phyloP scores from a whole-genome alignment of 1,140 invertebrate genomes.

The Argopecten irradians region DNA sequence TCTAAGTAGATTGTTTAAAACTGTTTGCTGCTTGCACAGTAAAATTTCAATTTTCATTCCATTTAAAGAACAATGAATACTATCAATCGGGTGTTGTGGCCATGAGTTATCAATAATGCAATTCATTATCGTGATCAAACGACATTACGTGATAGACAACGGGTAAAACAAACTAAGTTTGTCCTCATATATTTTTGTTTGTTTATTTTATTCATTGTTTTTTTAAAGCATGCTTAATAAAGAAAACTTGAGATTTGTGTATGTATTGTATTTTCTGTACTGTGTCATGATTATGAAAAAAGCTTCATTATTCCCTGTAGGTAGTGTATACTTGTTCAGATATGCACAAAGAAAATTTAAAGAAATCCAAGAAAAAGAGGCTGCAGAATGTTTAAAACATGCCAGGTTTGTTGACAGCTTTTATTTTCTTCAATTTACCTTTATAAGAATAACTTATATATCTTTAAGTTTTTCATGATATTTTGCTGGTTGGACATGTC shows the following conservation, averaged over 20 bases:
- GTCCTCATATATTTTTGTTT: background rate
- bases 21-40: too few relatives aligned
- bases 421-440: background rate
- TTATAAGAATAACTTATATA: background rate
- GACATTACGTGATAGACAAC: too few relatives aligned
- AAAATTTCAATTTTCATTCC: too few relatives aligned
- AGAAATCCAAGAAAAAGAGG: constrained; percentile 90
- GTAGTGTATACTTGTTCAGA: constrained; percentile 61
- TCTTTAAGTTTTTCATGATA: too few relatives aligned
- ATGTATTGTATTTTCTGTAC: background rate
- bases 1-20: background rate
- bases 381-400: constrained; percentile 84
- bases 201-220: background rate
- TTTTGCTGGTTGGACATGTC: too few relatives aligned
- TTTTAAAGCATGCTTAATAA: background rate
- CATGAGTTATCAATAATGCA: too few relatives aligned
- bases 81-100: too few relatives aligned
- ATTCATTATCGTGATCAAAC: too few relatives aligned
- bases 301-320: constrained; percentile 48
- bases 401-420: constrained; percentile 60
- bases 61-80: too few relatives aligned
- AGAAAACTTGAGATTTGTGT: background rate
- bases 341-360: constrained; percentile 87
- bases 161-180: background rate
- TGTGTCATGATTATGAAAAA: background rate